Evolutionary conservation across 2,797 vertebrate species (phyloP), one percentile per base, ranked within the genome.

Genomic region (Sebastes itinus): DNA sequence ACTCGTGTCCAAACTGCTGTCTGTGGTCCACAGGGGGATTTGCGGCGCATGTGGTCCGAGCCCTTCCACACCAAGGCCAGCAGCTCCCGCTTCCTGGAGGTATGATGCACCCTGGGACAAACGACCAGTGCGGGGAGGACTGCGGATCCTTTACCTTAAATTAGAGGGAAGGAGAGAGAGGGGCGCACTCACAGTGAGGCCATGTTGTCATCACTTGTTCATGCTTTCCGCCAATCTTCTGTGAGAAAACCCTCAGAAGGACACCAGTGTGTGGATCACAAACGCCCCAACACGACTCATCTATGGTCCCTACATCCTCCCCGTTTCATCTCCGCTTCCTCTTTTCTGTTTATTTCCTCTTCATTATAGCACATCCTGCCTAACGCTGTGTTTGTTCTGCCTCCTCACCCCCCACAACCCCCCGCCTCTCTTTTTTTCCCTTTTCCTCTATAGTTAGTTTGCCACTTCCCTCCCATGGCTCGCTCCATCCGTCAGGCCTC

Each of bases 21-120:
- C 68, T 82, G 27, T 75, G 64, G 16, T 78, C 68, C 42, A 25
- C 87, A 99, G 99, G 99, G 99, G 27, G 99, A 99, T 94, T 95
- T 99, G 88, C 96, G 98, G 76, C 97, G 99, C 94, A 99, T 99
- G 99, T 99, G 99, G 99, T 99, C 99, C 7, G 99, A 99, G 94
- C 99, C 99, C 35, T 99, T 99, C 95, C 98, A 99, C 87, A 65
- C 97, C 94, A 99, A 99, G 97, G 87, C 97, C 95, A 97, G 94
- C 97, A 98, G 96, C 95, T 96, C 99, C 73, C 97, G 98, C 55
- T 99, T 99, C 96, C 96, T 99, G 94, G 99, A 99, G 94, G 99
- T 99, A 99, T 99, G 99, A 99, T 99, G 97, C 96, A 92, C 89
- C 88, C 7, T 84, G 88, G 14, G 12, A 92, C 58, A 64, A 73